Conservation (phyloP, 2,797 vertebrate species). For the Sardinella longiceps region DNA sequence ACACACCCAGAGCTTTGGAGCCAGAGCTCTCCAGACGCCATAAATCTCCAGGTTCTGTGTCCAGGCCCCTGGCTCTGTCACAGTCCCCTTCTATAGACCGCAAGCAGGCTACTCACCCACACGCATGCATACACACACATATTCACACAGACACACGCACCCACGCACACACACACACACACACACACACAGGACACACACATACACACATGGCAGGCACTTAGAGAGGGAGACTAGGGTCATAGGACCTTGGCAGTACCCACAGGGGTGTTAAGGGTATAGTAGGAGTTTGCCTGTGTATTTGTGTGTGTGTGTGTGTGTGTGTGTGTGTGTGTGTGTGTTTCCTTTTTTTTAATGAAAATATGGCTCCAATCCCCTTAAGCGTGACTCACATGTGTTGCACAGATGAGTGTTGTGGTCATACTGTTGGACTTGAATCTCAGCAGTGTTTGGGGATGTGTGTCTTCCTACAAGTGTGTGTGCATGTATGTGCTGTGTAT, state of each 20-base stretch:
- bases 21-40: background rate
- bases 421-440: slow-evolving; percentile 26
- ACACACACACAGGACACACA: too few relatives aligned
- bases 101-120: background rate
- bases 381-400: slow-evolving; percentile 30
- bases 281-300: background rate
- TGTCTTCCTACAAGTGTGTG: background rate
- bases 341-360: background rate
- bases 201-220: background rate
- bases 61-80: background rate
- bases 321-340: background rate
- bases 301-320: background rate
- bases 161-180: background rate
- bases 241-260: slow-evolving; percentile 32
- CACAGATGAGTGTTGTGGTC: slow-evolving; percentile 34
- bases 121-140: too few relatives aligned
- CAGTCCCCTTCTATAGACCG: background rate
- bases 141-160: too few relatives aligned
- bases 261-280: background rate
- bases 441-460: background rate
- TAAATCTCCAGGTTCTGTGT: background rate
- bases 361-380: background rate
- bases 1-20: background rate
- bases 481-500: background rate
- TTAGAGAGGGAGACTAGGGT: slow-evolving; percentile 23